phyloP scores from a whole-genome alignment of 2,888 invertebrate genomes.

The Euplexia lucipara region DNA sequence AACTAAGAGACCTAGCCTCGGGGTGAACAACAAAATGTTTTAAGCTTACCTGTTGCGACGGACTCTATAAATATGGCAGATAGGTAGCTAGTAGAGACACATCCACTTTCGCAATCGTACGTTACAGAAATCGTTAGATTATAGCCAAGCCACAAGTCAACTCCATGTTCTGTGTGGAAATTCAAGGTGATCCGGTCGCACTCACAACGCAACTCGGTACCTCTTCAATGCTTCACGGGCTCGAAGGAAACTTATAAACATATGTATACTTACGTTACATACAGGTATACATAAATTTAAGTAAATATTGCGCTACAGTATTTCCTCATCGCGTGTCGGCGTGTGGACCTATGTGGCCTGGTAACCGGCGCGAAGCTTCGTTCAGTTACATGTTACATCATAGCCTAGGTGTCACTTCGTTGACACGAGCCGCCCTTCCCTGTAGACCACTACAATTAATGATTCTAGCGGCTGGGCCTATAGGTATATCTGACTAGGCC shows the following conservation, averaged over 20 bases:
- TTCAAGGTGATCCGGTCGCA: conserved; percentile 87
- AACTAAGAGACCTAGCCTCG: conserved; percentile 43
- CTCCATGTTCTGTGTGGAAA: conserved; percentile 77
- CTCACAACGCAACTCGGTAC: conserved; percentile 71
- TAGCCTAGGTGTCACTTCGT: conserved; percentile 10
- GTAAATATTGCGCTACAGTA: conserved; percentile 47
- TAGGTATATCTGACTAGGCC: no score
- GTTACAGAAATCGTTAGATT: conserved; percentile 60
- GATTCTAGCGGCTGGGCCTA: neutral
- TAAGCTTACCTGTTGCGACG: conserved; percentile 31
- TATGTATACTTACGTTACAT: conserved; percentile 23
- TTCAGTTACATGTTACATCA: conserved; percentile 35
- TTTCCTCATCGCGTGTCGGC: conserved; percentile 49
- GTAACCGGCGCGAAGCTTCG: conserved; percentile 42
- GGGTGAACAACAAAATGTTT: conserved; percentile 45
- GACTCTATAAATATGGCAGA: conserved; percentile 34
- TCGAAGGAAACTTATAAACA: conserved; percentile 58
- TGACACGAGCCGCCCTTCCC: conserved; percentile 8
- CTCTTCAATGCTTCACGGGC: conserved; percentile 65
- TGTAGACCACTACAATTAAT: conserved; percentile 3
- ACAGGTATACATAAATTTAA: conserved; percentile 27
- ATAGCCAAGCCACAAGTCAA: conserved; percentile 74
- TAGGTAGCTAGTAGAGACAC: conserved; percentile 29
- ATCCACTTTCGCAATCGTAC: conserved; percentile 55
- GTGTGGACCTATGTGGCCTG: conserved; percentile 36